A percentile compares a stretch with the other conserved stretches of the same genome.
Conservation (phyloP, 2,113 vertebrate genomes). For the Charadrius vociferus region DNA sequence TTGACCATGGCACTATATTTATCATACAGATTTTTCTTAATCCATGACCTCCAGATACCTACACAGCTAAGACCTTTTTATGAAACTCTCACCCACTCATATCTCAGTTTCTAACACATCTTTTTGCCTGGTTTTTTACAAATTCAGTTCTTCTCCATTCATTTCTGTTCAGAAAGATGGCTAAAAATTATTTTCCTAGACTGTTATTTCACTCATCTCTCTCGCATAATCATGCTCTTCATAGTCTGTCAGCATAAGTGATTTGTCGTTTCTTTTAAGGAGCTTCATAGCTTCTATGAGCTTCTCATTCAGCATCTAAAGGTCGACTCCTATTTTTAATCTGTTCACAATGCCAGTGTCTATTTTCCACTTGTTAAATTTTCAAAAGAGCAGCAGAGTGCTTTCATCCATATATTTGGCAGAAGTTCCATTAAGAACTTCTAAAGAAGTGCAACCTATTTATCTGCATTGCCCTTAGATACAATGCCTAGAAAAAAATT, state of each 20-base stretch:
- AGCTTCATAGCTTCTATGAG: not conserved
- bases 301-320: constrained; percentile 11
- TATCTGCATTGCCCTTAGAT: constrained; percentile 18
- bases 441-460: constrained; percentile 6
- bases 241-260: not conserved
- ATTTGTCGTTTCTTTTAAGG: not conserved
- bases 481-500: constrained; percentile 33
- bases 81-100: not conserved
- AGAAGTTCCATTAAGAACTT: constrained; percentile 6
- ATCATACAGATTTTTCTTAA: not conserved
- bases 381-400: constrained; percentile 4
- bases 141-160: not conserved
- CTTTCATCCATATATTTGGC: constrained; percentile 34
- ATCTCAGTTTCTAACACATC: not conserved
- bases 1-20: not conserved
- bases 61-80: not conserved
- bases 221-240: not conserved
- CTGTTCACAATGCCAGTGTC: not conserved
- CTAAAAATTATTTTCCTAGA: not conserved
- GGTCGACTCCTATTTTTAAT: constrained; percentile 25
- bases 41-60: not conserved
- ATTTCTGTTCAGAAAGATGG: not conserved
- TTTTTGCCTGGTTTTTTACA: not conserved
- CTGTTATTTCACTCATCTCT: not conserved
- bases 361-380: constrained; percentile 50